These are phyloP conservation scores for Poecilobothrus nobilitatus DNA, from an alignment of 2,888 invertebrate species.

Conservation along the genomic window DNA sequence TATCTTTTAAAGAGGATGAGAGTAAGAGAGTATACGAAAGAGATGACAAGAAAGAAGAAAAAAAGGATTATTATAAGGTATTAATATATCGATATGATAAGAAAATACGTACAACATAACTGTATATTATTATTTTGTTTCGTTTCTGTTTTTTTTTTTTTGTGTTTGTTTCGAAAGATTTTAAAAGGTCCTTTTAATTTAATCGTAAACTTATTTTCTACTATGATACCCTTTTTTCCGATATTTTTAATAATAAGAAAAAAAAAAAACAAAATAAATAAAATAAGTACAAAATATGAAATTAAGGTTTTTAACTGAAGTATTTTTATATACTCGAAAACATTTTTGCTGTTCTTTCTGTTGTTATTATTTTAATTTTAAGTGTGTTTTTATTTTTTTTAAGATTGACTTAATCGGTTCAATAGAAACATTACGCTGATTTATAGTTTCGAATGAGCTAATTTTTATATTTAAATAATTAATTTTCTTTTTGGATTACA, in stretches of 20 bases:
- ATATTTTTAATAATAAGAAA: background rate
- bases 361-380: background rate
- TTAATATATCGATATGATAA: background rate
- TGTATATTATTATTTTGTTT: background rate
- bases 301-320: too few species aligned
- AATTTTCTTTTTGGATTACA: too few species aligned
- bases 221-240: background rate
- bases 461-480: too few species aligned
- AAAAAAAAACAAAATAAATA: too few species aligned
- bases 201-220: background rate
- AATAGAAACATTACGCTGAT: too few species aligned
- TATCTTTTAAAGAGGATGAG: too few species aligned
- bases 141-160: background rate
- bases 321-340: too few species aligned
- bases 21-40: too few species aligned
- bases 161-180: background rate
- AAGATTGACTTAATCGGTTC: too few species aligned
- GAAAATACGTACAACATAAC: background rate
- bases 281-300: too few species aligned
- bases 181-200: background rate
- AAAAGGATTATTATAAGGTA: constrained; percentile 2
- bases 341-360: too few species aligned
- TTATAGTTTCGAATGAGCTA: too few species aligned
- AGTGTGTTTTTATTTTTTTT: background rate
- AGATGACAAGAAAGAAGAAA: background rate